Conservation (phyloP, 2,888 invertebrate species). For the Andricus quercusramuli region DNA sequence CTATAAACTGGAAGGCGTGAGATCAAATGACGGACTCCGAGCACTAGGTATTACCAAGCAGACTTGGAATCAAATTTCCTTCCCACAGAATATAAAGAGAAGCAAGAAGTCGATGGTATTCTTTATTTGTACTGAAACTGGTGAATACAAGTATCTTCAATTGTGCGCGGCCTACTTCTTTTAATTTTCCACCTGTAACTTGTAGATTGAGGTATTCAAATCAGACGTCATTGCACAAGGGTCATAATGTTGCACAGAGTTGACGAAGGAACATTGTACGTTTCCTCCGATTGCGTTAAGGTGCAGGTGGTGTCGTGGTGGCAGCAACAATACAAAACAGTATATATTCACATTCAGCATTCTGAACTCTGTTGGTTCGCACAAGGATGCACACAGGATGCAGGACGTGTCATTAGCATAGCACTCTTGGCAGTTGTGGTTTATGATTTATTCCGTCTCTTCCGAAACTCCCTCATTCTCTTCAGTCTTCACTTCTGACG, state of each 20-base stretch:
- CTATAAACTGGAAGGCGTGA: no score
- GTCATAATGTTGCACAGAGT: background rate
- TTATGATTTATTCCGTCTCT: slow-evolving; percentile 71
- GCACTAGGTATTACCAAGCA: no score
- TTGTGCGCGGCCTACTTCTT: slow-evolving; percentile 2
- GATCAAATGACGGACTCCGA: no score
- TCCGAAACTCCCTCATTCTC: slow-evolving; percentile 44
- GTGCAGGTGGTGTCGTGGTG: slow-evolving; percentile 16
- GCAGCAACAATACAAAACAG: slow-evolving; percentile 13
- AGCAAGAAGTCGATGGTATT: background rate
- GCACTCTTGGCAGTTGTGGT: slow-evolving; percentile 59
- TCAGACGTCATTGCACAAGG: slow-evolving; percentile 27
- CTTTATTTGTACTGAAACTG: background rate
- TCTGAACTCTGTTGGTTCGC: slow-evolving; percentile 39
- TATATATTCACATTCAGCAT: slow-evolving; percentile 4
- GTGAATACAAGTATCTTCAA: background rate
- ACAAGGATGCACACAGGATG: slow-evolving; percentile 66
- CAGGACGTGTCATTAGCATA: slow-evolving; percentile 73
- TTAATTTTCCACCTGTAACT: slow-evolving; percentile 22
- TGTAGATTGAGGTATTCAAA: slow-evolving; percentile 30
- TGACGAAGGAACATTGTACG: slow-evolving; percentile 19
- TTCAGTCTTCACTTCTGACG: slow-evolving; percentile 51
- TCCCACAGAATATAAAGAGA: background rate
- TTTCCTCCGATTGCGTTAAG: slow-evolving; percentile 27
- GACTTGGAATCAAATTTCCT: background rate